phyloP scores from a whole-genome alignment of 2,888 invertebrate species.

The Cerceris ruficornis region DNA sequence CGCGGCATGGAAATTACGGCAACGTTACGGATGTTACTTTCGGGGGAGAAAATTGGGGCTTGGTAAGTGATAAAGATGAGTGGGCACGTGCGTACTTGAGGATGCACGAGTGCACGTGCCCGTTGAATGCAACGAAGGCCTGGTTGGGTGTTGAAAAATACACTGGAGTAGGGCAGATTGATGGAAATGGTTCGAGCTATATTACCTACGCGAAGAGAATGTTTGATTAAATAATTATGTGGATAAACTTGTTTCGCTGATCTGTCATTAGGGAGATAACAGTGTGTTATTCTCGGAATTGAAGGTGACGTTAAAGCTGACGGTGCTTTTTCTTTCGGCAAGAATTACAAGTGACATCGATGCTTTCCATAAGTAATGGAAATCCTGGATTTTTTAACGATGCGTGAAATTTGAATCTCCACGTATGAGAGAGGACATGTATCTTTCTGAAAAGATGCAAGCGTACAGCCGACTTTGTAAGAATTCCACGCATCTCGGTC shows the following conservation, averaged over 20 bases:
- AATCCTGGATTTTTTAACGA: not conserved
- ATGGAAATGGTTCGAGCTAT: not conserved
- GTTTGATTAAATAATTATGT: no score
- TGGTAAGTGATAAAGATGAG: conserved; percentile 34
- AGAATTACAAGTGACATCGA: not conserved
- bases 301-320: no score
- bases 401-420: not conserved
- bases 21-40: conserved; percentile 44
- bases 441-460: conserved; percentile 12
- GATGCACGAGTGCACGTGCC: conserved; percentile 33
- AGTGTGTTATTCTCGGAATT: no score
- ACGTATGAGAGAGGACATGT: not conserved
- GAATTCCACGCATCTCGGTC: conserved; percentile 52
- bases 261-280: no score
- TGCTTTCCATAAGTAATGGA: not conserved
- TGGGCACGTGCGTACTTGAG: conserved; percentile 27
- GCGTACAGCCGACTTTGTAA: conserved; percentile 41
- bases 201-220: no score
- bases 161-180: not conserved
- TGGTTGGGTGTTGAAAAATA: conserved; percentile 1
- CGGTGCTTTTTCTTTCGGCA: no score
- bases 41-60: conserved; percentile 36
- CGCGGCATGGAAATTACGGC: conserved; percentile 35
- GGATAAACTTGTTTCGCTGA: no score
- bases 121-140: conserved; percentile 9